phyloP scores from a whole-genome alignment of 2,113 vertebrate genomes.

The Boleophthalmus pectinirostris region DNA sequence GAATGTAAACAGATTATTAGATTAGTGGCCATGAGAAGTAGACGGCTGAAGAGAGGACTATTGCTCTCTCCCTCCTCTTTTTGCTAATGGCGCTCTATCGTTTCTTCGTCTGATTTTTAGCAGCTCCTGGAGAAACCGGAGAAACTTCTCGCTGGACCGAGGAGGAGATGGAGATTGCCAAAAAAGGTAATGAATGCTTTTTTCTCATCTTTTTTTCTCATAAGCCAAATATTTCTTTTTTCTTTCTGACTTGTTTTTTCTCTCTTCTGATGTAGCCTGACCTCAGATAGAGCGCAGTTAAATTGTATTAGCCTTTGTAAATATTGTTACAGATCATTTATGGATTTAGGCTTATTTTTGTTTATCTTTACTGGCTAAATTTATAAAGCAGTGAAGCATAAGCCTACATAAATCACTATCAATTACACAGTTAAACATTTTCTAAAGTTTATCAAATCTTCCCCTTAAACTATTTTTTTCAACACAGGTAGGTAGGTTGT shows the following conservation, averaged over 20 bases:
- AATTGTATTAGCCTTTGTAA: neutral
- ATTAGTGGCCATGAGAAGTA: slow-evolving; percentile 66
- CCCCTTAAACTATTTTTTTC: too few relatives aligned
- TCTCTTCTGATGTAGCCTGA: neutral
- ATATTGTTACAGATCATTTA: slow-evolving; percentile 14
- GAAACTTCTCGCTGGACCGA: slow-evolving; percentile 99
- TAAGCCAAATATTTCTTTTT: neutral
- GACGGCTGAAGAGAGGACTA: slow-evolving; percentile 51
- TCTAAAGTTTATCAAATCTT: neutral
- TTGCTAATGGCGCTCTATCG: slow-evolving; percentile 54
- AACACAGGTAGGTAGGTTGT: neutral
- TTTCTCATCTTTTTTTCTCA: slow-evolving; percentile 8
- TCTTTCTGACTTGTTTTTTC: slow-evolving; percentile 1
- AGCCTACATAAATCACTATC: slow-evolving; percentile 42
- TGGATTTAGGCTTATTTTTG: neutral
- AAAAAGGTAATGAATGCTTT: slow-evolving; percentile 87
- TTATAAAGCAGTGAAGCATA: slow-evolving; percentile 28
- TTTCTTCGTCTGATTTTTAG: slow-evolving; percentile 72
- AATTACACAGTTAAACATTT: slow-evolving; percentile 14
- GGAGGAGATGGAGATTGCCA: slow-evolving; percentile 99
- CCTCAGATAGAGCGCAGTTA: neutral
- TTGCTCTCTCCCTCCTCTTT: slow-evolving; percentile 37
- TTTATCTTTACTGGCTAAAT: slow-evolving; percentile 11
- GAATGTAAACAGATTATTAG: slow-evolving; percentile 79
- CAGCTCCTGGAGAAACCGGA: slow-evolving; percentile 89